These are phyloP conservation scores for Tapirus indicus DNA, from an alignment of 2,797 vertebrate species.

Conservation along the genomic window DNA sequence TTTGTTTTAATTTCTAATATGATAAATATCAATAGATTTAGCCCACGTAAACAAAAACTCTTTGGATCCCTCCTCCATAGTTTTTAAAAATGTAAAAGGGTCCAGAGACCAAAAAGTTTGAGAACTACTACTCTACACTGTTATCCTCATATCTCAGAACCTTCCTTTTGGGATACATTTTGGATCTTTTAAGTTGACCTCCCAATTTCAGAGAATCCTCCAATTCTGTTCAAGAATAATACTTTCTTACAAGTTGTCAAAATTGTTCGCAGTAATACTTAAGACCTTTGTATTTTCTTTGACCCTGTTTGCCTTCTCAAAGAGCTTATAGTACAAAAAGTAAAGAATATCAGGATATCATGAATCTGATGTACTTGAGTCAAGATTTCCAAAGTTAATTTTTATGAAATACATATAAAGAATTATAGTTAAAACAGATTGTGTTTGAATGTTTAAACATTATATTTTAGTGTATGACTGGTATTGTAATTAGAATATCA, in stretches of 20 bases:
- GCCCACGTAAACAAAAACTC: background rate
- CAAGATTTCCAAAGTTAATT: constrained; percentile 15
- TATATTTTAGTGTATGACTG: background rate
- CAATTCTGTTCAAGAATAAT: background rate
- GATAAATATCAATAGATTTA: background rate
- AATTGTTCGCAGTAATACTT: background rate
- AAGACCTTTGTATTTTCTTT: background rate
- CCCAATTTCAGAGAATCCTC: background rate
- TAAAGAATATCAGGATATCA: background rate
- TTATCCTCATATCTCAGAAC: background rate
- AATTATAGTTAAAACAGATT: background rate
- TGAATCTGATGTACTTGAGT: background rate
- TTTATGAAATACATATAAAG: background rate
- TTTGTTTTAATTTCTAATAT: background rate
- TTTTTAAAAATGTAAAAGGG: background rate
- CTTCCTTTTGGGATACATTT: background rate
- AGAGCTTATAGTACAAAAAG: background rate
- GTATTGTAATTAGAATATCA: background rate
- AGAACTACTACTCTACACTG: background rate
- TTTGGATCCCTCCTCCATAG: background rate
- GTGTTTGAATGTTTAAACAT: background rate
- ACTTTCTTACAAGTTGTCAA: background rate
- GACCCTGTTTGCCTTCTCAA: background rate
- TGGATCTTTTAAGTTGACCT: background rate
- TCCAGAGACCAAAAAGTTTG: background rate